These are phyloP conservation scores for Cephus rjabovi DNA, from an alignment of 2,888 invertebrate species.

Conservation along the genomic window DNA sequence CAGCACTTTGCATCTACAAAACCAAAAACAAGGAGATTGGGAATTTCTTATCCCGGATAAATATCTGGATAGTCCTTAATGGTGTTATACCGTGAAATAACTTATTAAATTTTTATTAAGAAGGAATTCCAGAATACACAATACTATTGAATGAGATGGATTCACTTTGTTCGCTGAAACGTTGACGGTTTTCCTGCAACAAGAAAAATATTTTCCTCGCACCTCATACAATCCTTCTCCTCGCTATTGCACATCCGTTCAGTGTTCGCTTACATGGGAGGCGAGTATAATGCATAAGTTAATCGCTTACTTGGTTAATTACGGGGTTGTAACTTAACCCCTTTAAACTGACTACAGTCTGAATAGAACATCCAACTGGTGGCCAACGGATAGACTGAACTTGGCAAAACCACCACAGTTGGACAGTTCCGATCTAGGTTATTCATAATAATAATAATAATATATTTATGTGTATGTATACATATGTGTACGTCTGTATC, in stretches of 20 bases:
- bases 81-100: background rate
- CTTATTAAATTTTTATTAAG: slow-evolving; percentile 58
- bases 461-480: slow-evolving; percentile 18
- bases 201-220: slow-evolving; percentile 52
- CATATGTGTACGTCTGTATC: slow-evolving; percentile 27
- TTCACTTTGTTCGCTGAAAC: slow-evolving; percentile 32
- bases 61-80: background rate
- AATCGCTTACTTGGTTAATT: background rate
- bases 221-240: slow-evolving; percentile 27
- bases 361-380: background rate
- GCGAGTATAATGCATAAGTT: background rate
- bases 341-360: slow-evolving; percentile 2
- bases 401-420: background rate
- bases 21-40: background rate
- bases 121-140: slow-evolving; percentile 53
- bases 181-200: slow-evolving; percentile 45
- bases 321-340: background rate
- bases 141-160: slow-evolving; percentile 45
- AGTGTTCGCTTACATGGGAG: background rate
- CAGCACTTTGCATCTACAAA: background rate
- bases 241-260: background rate
- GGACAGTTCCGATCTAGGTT: background rate
- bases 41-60: background rate
- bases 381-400: background rate
- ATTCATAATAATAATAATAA: slow-evolving; percentile 27